Evolutionary conservation across 2,888 invertebrate species (phyloP).

Genomic region (Parelbella ahira): DNA sequence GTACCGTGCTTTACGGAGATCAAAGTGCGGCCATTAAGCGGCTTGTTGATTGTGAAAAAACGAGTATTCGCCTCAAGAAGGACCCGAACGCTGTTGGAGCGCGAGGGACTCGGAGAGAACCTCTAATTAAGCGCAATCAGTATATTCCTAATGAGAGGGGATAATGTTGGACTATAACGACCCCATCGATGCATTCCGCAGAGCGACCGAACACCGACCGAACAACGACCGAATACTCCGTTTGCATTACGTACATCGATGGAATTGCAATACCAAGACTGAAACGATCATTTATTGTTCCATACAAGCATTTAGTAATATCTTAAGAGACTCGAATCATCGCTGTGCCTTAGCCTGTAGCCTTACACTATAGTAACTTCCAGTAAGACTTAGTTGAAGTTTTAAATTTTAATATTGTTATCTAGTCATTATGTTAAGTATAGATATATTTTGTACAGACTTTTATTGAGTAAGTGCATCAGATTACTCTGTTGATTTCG

Average conservation of each 20-base stretch:
- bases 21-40: constrained; percentile 73
- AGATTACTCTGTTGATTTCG: constrained; percentile 18
- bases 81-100: constrained; percentile 60
- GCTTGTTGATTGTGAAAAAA: constrained; percentile 77
- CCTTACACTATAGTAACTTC: constrained; percentile 54
- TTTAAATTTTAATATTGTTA: constrained; percentile 58
- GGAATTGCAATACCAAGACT: constrained; percentile 70
- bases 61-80: constrained; percentile 65
- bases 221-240: constrained; percentile 59
- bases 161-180: constrained; percentile 77
- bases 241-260: constrained; percentile 65
- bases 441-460: constrained; percentile 37
- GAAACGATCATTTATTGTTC: constrained; percentile 66
- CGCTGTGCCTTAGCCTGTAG: constrained; percentile 75
- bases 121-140: constrained; percentile 80
- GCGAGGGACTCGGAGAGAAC: constrained; percentile 67
- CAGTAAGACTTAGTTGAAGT: constrained; percentile 48
- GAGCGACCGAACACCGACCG: constrained; percentile 58
- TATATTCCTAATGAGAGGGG: constrained; percentile 79
- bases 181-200: constrained; percentile 74
- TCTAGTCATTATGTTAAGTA: constrained; percentile 73
- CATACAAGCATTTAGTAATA: constrained; percentile 64
- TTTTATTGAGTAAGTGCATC: constrained; percentile 19
- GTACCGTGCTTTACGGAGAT: constrained; percentile 69
- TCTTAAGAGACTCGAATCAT: constrained; percentile 57